Evolutionary conservation across 2,797 vertebrate species (phyloP).

Genomic region (Chiloscyllium punctatum): DNA sequence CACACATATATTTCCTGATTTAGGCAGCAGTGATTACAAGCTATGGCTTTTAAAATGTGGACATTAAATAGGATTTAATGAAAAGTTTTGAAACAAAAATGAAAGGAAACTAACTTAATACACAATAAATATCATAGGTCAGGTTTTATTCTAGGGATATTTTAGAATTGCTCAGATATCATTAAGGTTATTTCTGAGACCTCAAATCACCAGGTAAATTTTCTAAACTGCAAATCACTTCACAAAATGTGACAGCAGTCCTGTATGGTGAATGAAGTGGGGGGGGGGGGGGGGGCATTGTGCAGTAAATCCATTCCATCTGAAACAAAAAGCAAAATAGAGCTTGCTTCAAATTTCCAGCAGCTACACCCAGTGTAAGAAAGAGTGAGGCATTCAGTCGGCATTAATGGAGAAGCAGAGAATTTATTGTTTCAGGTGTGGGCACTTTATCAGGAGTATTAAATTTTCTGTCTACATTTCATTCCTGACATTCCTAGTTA

Average conservation of each 20-base stretch:
- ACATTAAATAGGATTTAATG: neutral
- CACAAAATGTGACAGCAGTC: neutral
- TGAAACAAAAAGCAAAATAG: neutral
- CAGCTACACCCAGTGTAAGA: neutral
- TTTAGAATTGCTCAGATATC: neutral
- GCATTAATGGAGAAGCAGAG: neutral
- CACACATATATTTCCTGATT: neutral
- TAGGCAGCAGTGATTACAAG: neutral
- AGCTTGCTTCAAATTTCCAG: neutral
- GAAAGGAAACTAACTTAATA: neutral
- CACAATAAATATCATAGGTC: neutral
- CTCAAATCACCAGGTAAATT: neutral
- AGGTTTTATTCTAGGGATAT: neutral
- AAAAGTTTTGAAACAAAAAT: neutral
- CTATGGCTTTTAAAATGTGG: neutral
- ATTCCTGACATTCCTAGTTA: neutral
- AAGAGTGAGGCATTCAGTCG: neutral
- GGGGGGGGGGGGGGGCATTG: too few species aligned
- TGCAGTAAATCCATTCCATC: neutral
- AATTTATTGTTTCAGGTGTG: neutral
- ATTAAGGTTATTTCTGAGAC: neutral
- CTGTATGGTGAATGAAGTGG: neutral
- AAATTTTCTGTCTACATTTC: neutral
- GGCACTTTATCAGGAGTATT: neutral
- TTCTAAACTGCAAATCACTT: neutral